phyloP scores from a whole-genome alignment of 2,113 vertebrate genomes.

The Cyphomyrus discorhynchus region DNA sequence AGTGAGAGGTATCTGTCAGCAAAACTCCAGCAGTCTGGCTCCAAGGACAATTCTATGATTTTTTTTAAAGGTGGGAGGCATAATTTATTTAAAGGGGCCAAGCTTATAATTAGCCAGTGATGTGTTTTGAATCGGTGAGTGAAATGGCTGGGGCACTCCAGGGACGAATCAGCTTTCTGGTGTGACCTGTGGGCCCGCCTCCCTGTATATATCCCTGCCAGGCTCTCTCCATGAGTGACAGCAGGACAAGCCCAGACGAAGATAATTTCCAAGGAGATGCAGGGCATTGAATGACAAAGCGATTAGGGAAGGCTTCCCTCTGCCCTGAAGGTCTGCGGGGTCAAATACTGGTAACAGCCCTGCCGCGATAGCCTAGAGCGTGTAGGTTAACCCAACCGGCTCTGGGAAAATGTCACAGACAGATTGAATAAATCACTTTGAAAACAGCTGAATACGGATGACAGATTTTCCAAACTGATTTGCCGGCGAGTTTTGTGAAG shows the following conservation, averaged over 20 bases:
- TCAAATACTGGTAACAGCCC: neutral
- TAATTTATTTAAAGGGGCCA: neutral
- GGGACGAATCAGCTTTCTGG: neutral
- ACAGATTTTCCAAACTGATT: neutral
- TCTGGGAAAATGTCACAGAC: neutral
- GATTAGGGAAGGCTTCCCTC: neutral
- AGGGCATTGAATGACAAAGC: neutral
- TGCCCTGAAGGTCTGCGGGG: neutral
- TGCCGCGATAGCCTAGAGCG: neutral
- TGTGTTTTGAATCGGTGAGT: neutral
- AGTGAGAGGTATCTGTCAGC: constrained; percentile 37
- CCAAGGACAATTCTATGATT: neutral
- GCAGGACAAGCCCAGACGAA: neutral
- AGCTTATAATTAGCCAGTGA: neutral
- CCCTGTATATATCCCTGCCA: neutral
- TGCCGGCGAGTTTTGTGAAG: neutral
- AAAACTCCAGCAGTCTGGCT: constrained; percentile 31
- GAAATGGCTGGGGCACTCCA: neutral
- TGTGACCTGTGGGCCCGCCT: neutral
- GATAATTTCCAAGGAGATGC: neutral
- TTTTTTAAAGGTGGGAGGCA: neutral
- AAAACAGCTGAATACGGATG: neutral
- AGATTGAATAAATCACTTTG: constrained; percentile 7
- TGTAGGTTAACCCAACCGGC: neutral
- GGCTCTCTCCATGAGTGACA: neutral